Conservation (phyloP, 1,140 invertebrate species). For the Drosophila ercepeae region DNA sequence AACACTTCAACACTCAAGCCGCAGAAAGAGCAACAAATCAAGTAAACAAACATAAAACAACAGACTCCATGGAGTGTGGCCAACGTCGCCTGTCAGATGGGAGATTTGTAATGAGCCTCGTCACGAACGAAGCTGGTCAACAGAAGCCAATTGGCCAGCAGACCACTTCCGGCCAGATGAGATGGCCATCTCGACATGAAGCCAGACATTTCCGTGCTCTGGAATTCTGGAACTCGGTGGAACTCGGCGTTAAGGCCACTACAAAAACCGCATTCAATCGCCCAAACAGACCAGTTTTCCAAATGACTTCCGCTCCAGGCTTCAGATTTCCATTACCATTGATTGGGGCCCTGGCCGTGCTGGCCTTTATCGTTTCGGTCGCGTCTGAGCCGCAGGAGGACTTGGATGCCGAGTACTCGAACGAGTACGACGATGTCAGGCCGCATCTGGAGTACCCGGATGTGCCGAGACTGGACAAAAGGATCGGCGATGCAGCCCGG, state of each 20-base stretch:
- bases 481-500: slow-evolving; percentile 38
- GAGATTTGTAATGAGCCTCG: slow-evolving; percentile 2
- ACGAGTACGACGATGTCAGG: slow-evolving; percentile 68
- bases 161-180: slow-evolving; percentile 10
- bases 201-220: slow-evolving; percentile 14
- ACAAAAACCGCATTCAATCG: slow-evolving; percentile 48
- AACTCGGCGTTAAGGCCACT: neutral
- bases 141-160: neutral
- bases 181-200: slow-evolving; percentile 18
- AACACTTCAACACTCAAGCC: too few species aligned
- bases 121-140: slow-evolving; percentile 7
- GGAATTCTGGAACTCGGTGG: neutral
- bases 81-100: neutral
- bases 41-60: neutral
- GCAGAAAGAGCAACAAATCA: neutral
- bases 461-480: slow-evolving; percentile 55
- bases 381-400: slow-evolving; percentile 14
- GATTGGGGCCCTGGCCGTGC: slow-evolving; percentile 4
- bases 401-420: slow-evolving; percentile 56
- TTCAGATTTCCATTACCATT: neutral
- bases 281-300: slow-evolving; percentile 30
- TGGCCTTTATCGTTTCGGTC: neutral
- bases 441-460: slow-evolving; percentile 60
- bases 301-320: slow-evolving; percentile 38
- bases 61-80: neutral